phyloP scores from a whole-genome alignment of 2,888 invertebrate species.

The Eledona agricola region DNA sequence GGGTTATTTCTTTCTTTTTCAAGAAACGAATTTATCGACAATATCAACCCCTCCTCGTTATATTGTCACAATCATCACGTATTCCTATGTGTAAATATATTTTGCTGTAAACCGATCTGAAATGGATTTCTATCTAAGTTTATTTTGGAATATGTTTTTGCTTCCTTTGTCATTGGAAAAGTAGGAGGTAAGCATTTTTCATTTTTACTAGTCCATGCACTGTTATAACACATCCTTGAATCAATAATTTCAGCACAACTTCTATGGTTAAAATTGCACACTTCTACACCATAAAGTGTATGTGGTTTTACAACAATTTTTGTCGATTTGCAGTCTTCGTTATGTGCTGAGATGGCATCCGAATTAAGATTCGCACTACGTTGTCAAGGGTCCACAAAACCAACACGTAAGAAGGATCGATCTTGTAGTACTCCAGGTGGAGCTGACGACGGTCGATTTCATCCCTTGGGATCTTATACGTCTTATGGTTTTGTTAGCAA shows the following conservation, averaged over 20 bases:
- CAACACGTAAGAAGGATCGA: constrained; percentile 58
- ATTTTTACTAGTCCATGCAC: too few relatives aligned
- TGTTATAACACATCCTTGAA: too few relatives aligned
- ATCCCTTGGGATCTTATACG: constrained; percentile 68
- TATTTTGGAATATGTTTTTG: constrained; percentile 64
- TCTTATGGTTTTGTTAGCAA: constrained; percentile 70
- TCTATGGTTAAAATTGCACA: neutral
- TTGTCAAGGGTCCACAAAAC: constrained; percentile 70
- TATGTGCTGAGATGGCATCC: constrained; percentile 78
- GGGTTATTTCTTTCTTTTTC: constrained; percentile 27
- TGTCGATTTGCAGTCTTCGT: constrained; percentile 67
- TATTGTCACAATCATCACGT: constrained; percentile 42
- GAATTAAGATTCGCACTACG: constrained; percentile 76
- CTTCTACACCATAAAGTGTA: neutral
- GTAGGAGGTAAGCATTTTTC: constrained; percentile 63
- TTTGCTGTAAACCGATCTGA: constrained; percentile 11
- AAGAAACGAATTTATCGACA: constrained; percentile 57
- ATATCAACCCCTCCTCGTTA: constrained; percentile 47
- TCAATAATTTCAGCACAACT: too few relatives aligned
- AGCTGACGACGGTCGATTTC: constrained; percentile 58
- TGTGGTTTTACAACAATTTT: constrained; percentile 12
- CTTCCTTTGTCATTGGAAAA: constrained; percentile 61
- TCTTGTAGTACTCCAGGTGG: constrained; percentile 47
- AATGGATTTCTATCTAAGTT: constrained; percentile 64
- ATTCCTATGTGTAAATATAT: constrained; percentile 7